Evolutionary conservation across 1,140 invertebrate genomes (phyloP).

Genomic region (Lerema accius): DNA sequence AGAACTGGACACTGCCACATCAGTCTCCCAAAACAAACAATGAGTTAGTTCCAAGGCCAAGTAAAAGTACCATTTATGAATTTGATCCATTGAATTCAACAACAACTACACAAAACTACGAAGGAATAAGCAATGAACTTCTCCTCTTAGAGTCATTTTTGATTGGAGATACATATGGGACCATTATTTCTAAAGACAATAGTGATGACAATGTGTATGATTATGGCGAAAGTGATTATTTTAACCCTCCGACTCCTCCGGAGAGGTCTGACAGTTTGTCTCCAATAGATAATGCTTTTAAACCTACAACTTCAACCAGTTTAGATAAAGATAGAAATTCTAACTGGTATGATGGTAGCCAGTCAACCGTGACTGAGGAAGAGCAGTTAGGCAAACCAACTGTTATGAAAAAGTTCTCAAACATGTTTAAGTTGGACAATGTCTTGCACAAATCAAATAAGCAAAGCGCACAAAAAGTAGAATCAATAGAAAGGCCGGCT

Average conservation of each 20-base stretch:
- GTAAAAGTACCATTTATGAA: conserved; percentile 73
- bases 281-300: conserved; percentile 39
- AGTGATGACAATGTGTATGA: conserved; percentile 58
- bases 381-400: conserved; percentile 44
- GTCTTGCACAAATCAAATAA: conserved; percentile 54
- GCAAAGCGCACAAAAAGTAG: conserved; percentile 45
- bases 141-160: conserved; percentile 69
- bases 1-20: conserved; percentile 64
- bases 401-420: conserved; percentile 66
- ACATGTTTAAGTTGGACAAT: conserved; percentile 66
- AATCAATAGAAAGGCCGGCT: conserved; percentile 58
- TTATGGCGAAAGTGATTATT: conserved; percentile 64
- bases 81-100: conserved; percentile 69
- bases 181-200: conserved; percentile 57
- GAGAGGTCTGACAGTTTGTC: conserved; percentile 68
- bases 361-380: conserved; percentile 39
- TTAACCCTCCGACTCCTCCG: conserved; percentile 70
- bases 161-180: conserved; percentile 71
- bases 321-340: conserved; percentile 49
- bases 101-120: conserved; percentile 51
- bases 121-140: conserved; percentile 71
- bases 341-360: conserved; percentile 59
- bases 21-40: conserved; percentile 29
- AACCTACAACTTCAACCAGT: conserved; percentile 21
- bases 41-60: conserved; percentile 45